Conservation (phyloP, 2,113 vertebrate species). For the Apodemus speciosus region DNA sequence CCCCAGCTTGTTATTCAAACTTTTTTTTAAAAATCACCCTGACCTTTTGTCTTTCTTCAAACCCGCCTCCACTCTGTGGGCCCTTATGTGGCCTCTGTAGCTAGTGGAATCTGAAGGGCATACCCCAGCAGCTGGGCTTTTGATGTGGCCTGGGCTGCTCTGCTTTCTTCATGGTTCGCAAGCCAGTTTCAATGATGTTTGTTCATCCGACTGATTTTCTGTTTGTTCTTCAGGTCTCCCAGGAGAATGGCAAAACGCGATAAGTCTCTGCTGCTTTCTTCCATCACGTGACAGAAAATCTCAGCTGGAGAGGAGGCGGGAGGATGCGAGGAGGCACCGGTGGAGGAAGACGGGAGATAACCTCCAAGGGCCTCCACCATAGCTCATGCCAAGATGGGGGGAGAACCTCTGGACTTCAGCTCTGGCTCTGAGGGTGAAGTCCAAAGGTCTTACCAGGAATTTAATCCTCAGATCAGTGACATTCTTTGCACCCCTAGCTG, state of each 20-base stretch:
- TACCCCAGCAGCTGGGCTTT: constrained; percentile 62
- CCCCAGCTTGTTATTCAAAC: constrained; percentile 41
- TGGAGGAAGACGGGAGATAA: background rate
- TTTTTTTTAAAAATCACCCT: constrained; percentile 2
- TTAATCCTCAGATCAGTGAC: background rate
- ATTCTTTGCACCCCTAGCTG: background rate
- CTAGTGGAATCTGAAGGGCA: constrained; percentile 60
- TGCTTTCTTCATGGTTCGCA: constrained; percentile 58
- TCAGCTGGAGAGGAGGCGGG: background rate
- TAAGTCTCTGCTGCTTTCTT: constrained; percentile 49
- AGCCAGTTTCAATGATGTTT: constrained; percentile 56
- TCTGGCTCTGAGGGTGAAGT: background rate
- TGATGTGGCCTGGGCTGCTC: constrained; percentile 65
- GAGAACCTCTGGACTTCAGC: background rate
- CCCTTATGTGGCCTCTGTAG: background rate
- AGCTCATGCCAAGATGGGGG: background rate
- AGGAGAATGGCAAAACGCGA: background rate
- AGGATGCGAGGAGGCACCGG: background rate
- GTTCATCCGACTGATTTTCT: constrained; percentile 41
- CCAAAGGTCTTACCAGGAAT: background rate
- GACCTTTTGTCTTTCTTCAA: constrained; percentile 71
- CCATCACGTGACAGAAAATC: constrained; percentile 32
- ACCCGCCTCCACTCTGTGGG: background rate
- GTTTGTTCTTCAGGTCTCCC: constrained; percentile 15
- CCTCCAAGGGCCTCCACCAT: background rate